A percentile compares a stretch with the other conserved stretches of the same genome.
Evolutionary conservation across 2,797 vertebrate species (phyloP).

Genomic region (Columba guinea): DNA sequence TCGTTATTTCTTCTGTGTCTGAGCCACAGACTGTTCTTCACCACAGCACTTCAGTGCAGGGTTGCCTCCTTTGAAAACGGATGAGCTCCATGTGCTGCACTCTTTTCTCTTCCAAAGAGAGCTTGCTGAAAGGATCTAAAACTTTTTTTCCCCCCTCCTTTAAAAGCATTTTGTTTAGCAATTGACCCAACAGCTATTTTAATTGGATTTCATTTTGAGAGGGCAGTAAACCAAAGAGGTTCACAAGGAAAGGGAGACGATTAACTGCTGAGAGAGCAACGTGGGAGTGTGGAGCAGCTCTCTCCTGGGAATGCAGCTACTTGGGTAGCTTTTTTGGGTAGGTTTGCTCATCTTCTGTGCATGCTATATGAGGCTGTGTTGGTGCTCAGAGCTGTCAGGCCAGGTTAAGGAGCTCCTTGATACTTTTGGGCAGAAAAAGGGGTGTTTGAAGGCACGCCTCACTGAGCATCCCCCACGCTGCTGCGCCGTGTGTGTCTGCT

Average conservation of each 20-base stretch:
- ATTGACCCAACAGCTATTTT: constrained; percentile 22
- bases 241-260: background rate
- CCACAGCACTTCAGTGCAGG: background rate
- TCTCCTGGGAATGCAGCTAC: background rate
- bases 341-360: rapidly evolving
- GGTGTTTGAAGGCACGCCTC: background rate
- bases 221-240: background rate
- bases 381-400: background rate
- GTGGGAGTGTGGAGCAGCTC: background rate
- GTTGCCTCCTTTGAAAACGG: background rate
- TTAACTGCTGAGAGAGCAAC: background rate
- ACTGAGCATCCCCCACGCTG: background rate
- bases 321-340: background rate
- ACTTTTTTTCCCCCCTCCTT: background rate
- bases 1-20: constrained; percentile 26
- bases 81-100: background rate
- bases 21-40: constrained; percentile 1
- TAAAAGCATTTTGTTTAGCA: background rate
- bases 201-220: background rate
- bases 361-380: background rate
- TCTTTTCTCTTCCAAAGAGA: constrained; percentile 17
- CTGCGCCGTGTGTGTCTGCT: background rate
- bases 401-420: background rate
- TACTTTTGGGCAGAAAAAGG: background rate
- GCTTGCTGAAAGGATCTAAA: constrained; percentile 21